Evolutionary conservation across 2,888 invertebrate species (phyloP).

Genomic region (Exephanes ischioxanthus): DNA sequence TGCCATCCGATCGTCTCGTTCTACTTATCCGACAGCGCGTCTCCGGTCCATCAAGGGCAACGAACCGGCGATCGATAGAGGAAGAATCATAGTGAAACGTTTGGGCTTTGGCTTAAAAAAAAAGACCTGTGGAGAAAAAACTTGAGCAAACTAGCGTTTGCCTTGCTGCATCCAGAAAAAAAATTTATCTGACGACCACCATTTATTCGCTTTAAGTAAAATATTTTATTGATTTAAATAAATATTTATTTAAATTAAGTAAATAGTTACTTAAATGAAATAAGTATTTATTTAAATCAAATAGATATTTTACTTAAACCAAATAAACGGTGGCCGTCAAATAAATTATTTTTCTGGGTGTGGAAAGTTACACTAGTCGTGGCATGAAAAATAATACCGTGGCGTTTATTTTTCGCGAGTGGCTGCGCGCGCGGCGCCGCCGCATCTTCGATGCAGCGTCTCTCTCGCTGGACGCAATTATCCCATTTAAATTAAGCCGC

Average conservation of each 20-base stretch:
- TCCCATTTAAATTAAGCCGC: conserved; percentile 84
- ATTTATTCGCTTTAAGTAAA: too few species aligned
- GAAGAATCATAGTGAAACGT: not conserved
- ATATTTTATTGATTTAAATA: too few species aligned
- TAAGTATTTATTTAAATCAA: too few species aligned
- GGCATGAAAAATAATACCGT: conserved; percentile 15
- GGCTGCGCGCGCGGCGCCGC: conserved; percentile 55
- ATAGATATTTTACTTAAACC: too few species aligned
- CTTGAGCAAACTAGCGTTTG: too few species aligned
- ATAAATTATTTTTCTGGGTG: too few species aligned
- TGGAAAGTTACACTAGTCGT: too few species aligned
- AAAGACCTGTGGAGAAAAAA: not conserved
- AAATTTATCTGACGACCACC: too few species aligned
- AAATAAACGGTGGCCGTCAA: too few species aligned
- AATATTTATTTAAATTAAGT: too few species aligned
- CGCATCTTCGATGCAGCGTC: conserved; percentile 45
- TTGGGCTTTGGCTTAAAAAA: conserved; percentile 2
- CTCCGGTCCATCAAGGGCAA: conserved; percentile 63
- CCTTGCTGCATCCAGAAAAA: too few species aligned
- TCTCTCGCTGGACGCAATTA: conserved; percentile 79
- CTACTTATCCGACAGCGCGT: conserved; percentile 59
- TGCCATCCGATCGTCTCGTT: conserved; percentile 46
- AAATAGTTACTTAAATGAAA: too few species aligned
- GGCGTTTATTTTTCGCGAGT: conserved; percentile 56
- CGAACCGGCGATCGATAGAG: conserved; percentile 61